These are phyloP conservation scores for Hydraecia micacea DNA, from an alignment of 2,888 invertebrate species.

Conservation along the genomic window DNA sequence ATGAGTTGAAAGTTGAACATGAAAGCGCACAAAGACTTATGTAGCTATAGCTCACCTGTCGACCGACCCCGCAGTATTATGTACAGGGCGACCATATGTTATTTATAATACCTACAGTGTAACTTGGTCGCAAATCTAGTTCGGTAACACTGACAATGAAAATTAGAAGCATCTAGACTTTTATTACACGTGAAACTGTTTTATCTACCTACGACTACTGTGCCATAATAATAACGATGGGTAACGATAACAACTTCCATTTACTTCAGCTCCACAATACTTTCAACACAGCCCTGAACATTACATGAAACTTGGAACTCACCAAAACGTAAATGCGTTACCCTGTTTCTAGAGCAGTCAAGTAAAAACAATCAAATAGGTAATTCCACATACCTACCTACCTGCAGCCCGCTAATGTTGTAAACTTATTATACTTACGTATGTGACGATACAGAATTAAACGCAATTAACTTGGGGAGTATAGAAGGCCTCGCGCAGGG, in stretches of 20 bases:
- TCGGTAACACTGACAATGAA: not conserved
- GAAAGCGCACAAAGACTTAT: not conserved
- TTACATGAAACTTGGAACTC: not conserved
- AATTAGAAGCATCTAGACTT: not conserved
- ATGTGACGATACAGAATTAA: not conserved
- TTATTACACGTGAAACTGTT: not conserved
- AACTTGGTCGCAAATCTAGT: not conserved
- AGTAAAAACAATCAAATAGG: no score
- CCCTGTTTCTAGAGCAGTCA: not conserved
- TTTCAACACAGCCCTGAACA: not conserved
- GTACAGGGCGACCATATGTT: conserved; percentile 40
- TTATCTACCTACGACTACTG: conserved; percentile 28
- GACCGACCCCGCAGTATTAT: conserved; percentile 46
- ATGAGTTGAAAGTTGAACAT: not conserved
- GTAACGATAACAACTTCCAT: not conserved
- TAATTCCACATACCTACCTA: not conserved
- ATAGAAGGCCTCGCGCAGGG: not conserved
- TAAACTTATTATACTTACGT: not conserved
- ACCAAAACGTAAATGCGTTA: no score
- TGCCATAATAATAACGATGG: conserved; percentile 44
- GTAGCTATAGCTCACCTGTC: not conserved
- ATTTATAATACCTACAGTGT: conserved; percentile 24
- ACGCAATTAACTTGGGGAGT: not conserved
- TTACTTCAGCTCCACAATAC: not conserved
- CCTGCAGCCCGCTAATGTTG: not conserved